Conservation (phyloP, 2,888 invertebrate genomes). For the Gibbula magus region DNA sequence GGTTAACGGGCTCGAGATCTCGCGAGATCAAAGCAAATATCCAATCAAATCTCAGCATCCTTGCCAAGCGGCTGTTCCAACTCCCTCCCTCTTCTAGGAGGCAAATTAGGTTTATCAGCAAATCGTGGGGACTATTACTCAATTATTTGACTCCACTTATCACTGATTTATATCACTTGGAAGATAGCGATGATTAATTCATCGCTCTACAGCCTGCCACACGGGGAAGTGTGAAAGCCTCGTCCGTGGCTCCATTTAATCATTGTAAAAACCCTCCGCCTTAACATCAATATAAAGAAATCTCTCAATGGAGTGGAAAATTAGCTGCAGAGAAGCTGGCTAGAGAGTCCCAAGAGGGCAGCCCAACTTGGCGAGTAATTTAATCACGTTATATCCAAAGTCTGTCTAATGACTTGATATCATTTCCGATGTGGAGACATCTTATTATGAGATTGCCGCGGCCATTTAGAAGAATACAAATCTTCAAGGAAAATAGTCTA, state of each 20-base stretch:
- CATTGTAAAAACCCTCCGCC: conserved; percentile 45
- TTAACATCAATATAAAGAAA: conserved; percentile 47
- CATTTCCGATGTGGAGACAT: conserved; percentile 37
- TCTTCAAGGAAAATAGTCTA: conserved; percentile 38
- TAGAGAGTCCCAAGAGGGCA: conserved; percentile 6
- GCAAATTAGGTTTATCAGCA: conserved; percentile 31
- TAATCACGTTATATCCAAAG: conserved; percentile 44
- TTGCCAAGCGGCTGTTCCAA: conserved; percentile 7
- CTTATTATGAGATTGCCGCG: conserved; percentile 37
- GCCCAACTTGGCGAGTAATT: conserved; percentile 33
- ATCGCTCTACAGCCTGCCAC: conserved; percentile 29
- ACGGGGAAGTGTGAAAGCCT: conserved; percentile 24
- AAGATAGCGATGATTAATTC: conserved; percentile 41
- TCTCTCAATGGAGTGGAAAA: conserved; percentile 46
- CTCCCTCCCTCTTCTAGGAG: conserved; percentile 17
- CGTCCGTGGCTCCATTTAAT: conserved; percentile 40
- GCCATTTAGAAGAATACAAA: conserved; percentile 38
- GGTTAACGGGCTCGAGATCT: not conserved
- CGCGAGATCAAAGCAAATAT: conserved; percentile 22
- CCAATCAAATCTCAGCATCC: conserved; percentile 23
- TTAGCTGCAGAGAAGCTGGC: conserved; percentile 34
- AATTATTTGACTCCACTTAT: conserved; percentile 42
- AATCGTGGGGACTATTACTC: conserved; percentile 34
- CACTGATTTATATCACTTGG: conserved; percentile 40
- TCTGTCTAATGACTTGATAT: conserved; percentile 37